A percentile compares a stretch with the other conserved stretches of the same genome.
Evolutionary conservation across 2,113 vertebrate species (phyloP).

Genomic region (Pristiophorus japonicus): DNA sequence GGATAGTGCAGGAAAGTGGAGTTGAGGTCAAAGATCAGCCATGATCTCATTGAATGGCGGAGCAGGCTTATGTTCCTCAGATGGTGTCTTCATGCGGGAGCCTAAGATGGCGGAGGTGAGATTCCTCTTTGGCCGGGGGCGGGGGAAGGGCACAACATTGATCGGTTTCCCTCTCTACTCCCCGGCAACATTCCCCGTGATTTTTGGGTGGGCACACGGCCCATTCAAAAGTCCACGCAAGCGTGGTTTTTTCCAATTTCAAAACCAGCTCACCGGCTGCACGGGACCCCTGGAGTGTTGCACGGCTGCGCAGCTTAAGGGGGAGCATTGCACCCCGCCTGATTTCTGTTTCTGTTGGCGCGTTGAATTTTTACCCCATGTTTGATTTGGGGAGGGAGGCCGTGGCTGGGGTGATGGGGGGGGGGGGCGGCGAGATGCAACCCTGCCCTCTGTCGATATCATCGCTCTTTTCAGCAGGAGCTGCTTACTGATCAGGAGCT

Average conservation of each 20-base stretch:
- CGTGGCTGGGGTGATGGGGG: too few relatives aligned
- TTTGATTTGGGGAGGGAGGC: not conserved
- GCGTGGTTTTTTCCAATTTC: too few relatives aligned
- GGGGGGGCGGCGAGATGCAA: not conserved
- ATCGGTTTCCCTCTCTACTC: not conserved
- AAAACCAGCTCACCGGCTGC: too few relatives aligned
- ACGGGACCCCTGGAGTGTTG: too few relatives aligned
- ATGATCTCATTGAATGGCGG: too few relatives aligned
- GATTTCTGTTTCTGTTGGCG: not conserved
- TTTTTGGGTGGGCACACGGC: too few relatives aligned
- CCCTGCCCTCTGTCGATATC: not conserved
- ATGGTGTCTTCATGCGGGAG: not conserved
- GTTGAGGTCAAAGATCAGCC: too few relatives aligned
- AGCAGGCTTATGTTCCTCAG: too few relatives aligned
- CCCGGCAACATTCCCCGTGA: not conserved
- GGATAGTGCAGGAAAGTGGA: too few relatives aligned
- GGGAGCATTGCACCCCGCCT: not conserved
- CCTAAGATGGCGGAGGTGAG: not conserved
- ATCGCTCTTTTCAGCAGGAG: not conserved
- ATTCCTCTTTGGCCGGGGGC: not conserved
- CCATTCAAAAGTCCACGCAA: too few relatives aligned
- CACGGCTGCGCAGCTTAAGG: too few relatives aligned
- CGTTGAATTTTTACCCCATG: not conserved
- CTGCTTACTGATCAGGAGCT: not conserved
- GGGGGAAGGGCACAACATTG: not conserved